Conservation (phyloP, 2,113 vertebrate species). For the Phocoena sinus region DNA sequence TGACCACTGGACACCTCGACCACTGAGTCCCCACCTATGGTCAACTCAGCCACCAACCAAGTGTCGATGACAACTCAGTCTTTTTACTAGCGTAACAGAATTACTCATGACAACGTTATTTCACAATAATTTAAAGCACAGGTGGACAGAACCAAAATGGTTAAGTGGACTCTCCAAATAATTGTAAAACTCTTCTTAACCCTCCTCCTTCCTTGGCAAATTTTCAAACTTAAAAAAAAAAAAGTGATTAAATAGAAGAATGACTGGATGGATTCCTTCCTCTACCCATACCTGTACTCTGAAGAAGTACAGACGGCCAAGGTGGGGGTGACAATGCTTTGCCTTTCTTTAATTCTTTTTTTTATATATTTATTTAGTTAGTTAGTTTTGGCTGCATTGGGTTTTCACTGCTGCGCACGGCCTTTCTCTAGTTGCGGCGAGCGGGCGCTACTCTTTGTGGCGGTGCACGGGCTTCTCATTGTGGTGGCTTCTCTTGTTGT, state of each 20-base stretch:
- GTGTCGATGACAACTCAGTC: accelerated
- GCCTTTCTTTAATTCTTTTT: not conserved
- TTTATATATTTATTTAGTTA: too few species aligned
- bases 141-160: not conserved
- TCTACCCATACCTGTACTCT: not conserved
- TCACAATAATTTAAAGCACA: not conserved
- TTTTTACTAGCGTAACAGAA: accelerated
- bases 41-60: accelerated
- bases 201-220: not conserved
- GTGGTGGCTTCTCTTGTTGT: too few species aligned
- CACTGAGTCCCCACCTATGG: too few species aligned
- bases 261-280: accelerated
- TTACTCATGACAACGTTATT: accelerated
- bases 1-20: too few species aligned
- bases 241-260: not conserved
- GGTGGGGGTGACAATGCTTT: accelerated
- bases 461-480: too few species aligned
- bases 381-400: too few species aligned
- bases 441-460: too few species aligned
- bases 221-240: not conserved
- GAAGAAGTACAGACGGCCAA: accelerated
- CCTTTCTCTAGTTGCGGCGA: too few species aligned
- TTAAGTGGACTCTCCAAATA: not conserved
- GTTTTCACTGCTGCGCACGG: too few species aligned
- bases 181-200: not conserved